Conservation (phyloP, 2,113 vertebrate species). For the Oenanthe melanoleuca region DNA sequence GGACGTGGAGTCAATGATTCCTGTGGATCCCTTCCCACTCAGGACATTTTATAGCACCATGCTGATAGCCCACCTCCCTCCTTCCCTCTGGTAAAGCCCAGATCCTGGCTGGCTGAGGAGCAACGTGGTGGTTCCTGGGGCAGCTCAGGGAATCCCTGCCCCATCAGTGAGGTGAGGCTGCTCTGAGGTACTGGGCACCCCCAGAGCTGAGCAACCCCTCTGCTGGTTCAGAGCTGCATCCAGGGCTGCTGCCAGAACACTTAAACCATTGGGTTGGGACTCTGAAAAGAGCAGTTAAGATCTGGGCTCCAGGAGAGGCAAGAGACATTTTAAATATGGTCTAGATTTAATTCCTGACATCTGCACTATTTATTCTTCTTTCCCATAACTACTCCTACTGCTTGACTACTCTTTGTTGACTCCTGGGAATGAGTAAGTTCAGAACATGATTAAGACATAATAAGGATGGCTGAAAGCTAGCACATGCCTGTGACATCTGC, state of each 20-base stretch:
- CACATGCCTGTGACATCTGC: conserved; percentile 31
- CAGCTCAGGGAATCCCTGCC: not conserved
- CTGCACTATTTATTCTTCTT: conserved; percentile 29
- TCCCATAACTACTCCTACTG: conserved; percentile 19
- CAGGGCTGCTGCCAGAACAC: not conserved
- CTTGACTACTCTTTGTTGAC: not conserved
- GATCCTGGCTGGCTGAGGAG: too few species aligned
- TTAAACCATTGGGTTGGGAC: not conserved
- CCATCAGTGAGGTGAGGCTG: not conserved
- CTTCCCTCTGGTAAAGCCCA: not conserved
- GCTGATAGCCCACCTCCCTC: too few species aligned
- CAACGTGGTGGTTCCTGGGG: accelerated
- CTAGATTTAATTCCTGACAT: conserved; percentile 19
- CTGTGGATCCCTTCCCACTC: not conserved
- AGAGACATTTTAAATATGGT: not conserved
- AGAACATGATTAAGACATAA: conserved; percentile 18
- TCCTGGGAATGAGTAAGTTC: conserved; percentile 9
- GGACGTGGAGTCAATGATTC: not conserved
- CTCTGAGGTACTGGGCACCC: accelerated
- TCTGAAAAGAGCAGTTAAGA: not conserved
- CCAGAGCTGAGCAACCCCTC: not conserved
- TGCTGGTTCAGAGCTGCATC: not conserved
- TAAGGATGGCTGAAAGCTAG: not conserved
- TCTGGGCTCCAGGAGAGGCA: not conserved
- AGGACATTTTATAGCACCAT: not conserved